Evolutionary conservation across 2,888 invertebrate species (phyloP), one percentile per base, ranked within the genome.

Genomic region (Trissolcus brochymenae): DNA sequence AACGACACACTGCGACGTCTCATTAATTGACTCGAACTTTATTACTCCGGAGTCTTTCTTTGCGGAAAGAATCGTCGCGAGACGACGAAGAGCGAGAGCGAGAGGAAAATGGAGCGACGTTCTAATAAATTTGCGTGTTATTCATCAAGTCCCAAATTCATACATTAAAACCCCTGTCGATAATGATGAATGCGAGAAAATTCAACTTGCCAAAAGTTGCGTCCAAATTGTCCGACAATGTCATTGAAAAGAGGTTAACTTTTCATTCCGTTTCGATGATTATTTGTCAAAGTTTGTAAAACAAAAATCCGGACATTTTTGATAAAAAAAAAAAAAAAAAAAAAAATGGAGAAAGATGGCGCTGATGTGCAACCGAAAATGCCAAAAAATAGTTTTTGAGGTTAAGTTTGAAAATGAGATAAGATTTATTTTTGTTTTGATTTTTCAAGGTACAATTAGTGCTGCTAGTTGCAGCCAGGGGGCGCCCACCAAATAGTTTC

Each of bases 21-120:
- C 83, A 84, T 86, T 86, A 86, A 86, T 86, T 86, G 86, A 86
- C 86, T 84, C 65, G 83, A 83, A 86, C 85, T 86, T 86, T 86
- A 85, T 86, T 86, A 84, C 84, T 78, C 79, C 81, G 80, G 78
- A 80, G 80, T 81, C 81, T 81, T 72, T 61, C 57, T 43, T 35
- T 25, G 66, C 74, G 73, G 68, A 81, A 81, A 81, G 78, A 81
- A 79, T 80, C 74, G 82, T 81, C 81, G 80, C 71, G 74, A 64
- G 50, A 54, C 51, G 50, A 53, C 51, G 70, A 70, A 35, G 79
- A 76, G 70, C 19, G 40, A 65, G 19, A 50, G 55, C 51, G 21
- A 60, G 75, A n/a, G 11, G 35, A 35, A 46, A 80, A 70, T 68
- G 57, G 66, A 50, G 19, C 66, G 64, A 67, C 53, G 70, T 76